Evolutionary conservation across 2,888 invertebrate genomes (phyloP).

Genomic region (Stratiomys singularior): DNA sequence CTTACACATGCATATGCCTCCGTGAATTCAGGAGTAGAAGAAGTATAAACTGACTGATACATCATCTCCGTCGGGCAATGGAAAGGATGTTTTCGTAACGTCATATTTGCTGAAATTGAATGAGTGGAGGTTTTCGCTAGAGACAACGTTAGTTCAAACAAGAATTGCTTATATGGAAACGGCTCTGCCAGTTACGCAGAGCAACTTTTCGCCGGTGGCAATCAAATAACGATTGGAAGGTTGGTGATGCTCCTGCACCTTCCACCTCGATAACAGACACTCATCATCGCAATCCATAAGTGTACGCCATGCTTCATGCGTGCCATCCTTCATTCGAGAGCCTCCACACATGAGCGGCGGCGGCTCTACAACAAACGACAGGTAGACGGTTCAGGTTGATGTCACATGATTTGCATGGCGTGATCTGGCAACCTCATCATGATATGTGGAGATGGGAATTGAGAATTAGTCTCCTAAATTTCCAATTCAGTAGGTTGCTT

Average conservation of each 20-base stretch:
- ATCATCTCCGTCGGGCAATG: neutral
- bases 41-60: neutral
- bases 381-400: neutral
- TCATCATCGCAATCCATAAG: neutral
- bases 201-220: slow-evolving; percentile 17
- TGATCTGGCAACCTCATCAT: neutral
- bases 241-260: neutral
- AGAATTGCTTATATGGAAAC: neutral
- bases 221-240: slow-evolving; percentile 25
- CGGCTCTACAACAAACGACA: neutral
- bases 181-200: neutral
- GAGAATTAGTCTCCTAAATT: slow-evolving; percentile 10
- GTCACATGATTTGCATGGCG: slow-evolving; percentile 8
- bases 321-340: too few relatives aligned
- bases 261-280: neutral
- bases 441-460: neutral
- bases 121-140: neutral
- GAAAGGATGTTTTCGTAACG: neutral
- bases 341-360: too few relatives aligned
- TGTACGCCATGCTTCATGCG: neutral
- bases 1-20: too few relatives aligned
- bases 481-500: slow-evolving; percentile 19
- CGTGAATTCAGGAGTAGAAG: too few relatives aligned
- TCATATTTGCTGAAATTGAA: slow-evolving; percentile 13
- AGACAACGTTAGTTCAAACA: neutral